Evolutionary conservation across 2,888 invertebrate species (phyloP), one percentile per base, ranked within the genome.

Genomic region (Latheticus oryzae): DNA sequence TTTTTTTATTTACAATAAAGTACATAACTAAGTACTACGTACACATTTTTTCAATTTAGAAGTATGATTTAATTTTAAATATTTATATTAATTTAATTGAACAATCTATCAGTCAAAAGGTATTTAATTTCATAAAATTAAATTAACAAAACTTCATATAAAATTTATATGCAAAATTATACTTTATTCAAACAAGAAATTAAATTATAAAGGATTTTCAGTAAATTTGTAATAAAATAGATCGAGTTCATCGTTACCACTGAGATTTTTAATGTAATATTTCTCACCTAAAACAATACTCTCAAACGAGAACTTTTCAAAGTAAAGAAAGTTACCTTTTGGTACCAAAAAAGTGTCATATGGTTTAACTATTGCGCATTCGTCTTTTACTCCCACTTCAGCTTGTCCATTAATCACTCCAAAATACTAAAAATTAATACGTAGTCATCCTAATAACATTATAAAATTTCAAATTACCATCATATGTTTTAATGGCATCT

Each of bases 391-490:
- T 13, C 26, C 42, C 1, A 26, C 26, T 1, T 15, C 5, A n/a
- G 42, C 42, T 26, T 24, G 24, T 26, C 42, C 42, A n/a, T 26
- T 16, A 5, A 42, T 1, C 24, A 42, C 42, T 7, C 3, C 3
- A 24, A 42, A 42, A 1, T n/a, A 11, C 42, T 42, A 13, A 42
- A 42, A 42, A 33, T 33, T 1, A 33, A 8, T 12, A 2, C 1
- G 5, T n/a, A n/a, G n/a, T n/a, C n/a, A n/a, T n/a, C n/a, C n/a
- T n/a, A 33, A 33, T 1, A 5, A 15, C 12, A 12, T 33, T 2
- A 1, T 33, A 1, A 13, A 15, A n/a, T n/a, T n/a, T 1, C 5
- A 24, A 24, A 24, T 1, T 28, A 28, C 28, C 28, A 28, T 9
- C 9, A 12, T 24, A 2, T 24, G 28, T n/a, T 28, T 9, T 9